Evolutionary conservation across 2,888 invertebrate species (phyloP).

Genomic region (Patella pellucida): DNA sequence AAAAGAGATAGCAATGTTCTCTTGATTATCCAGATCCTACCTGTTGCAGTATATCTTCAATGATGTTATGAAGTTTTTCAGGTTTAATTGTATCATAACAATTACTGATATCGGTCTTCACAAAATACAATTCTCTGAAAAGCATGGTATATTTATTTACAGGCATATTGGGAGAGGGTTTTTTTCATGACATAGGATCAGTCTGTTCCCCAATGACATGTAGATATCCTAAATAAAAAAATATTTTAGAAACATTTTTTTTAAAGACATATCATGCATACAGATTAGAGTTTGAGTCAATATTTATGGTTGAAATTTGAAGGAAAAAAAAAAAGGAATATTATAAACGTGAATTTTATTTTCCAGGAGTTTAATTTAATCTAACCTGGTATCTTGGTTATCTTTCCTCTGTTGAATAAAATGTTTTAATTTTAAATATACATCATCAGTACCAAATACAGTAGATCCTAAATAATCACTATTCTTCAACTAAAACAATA

Average conservation of each 20-base stretch:
- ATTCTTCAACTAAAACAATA: not conserved
- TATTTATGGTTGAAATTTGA: not conserved
- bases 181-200: too few relatives aligned
- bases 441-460: constrained; percentile 54
- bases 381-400: constrained; percentile 19
- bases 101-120: constrained; percentile 62
- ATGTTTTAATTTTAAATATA: constrained; percentile 43
- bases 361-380: not conserved
- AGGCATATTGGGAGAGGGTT: too few relatives aligned
- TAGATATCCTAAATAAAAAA: too few relatives aligned
- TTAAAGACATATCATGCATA: too few relatives aligned
- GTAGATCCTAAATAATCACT: constrained; percentile 42
- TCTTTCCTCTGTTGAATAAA: constrained; percentile 34
- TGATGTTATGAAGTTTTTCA: constrained; percentile 47
- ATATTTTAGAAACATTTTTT: too few relatives aligned
- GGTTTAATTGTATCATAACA: constrained; percentile 64
- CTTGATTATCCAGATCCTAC: constrained; percentile 26
- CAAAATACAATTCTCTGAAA: constrained; percentile 58
- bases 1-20: too few relatives aligned
- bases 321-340: not conserved
- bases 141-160: not conserved
- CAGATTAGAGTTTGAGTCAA: too few relatives aligned
- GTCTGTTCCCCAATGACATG: too few relatives aligned
- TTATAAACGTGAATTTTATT: too few relatives aligned
- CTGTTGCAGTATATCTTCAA: constrained; percentile 44